Conservation (phyloP, 2,888 invertebrate species). For the Mimumesa dahlbomi region DNA sequence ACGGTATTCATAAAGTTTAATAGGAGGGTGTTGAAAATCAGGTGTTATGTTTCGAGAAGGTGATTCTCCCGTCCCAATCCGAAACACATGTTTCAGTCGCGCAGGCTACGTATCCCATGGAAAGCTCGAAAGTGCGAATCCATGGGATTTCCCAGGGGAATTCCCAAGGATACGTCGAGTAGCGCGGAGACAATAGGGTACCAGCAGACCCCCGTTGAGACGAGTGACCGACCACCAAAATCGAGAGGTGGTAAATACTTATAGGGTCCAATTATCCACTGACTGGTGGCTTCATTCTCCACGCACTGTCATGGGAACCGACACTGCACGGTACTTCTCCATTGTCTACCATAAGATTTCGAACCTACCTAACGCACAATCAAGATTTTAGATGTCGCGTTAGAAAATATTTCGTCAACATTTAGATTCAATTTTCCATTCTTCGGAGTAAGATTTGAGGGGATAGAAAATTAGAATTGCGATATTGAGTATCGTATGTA, state of each 20-base stretch:
- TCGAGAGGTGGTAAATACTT: conserved; percentile 68
- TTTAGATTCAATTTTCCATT: too few relatives aligned
- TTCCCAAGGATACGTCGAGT: conserved; percentile 38
- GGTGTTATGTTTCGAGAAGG: conserved; percentile 39
- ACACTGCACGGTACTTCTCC: neutral
- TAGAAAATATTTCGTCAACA: too few relatives aligned
- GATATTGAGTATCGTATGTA: neutral
- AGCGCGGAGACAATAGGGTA: conserved; percentile 57
- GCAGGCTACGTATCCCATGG: neutral
- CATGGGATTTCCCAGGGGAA: conserved; percentile 61
- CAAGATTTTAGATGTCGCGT: too few relatives aligned
- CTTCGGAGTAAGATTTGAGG: too few relatives aligned
- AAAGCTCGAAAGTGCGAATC: conserved; percentile 23
- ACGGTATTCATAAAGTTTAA: neutral
- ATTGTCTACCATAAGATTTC: neutral
- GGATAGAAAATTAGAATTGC: too few relatives aligned
- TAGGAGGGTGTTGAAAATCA: conserved; percentile 32
- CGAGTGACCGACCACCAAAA: conserved; percentile 55
- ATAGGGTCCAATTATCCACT: conserved; percentile 70
- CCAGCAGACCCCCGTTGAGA: conserved; percentile 59
- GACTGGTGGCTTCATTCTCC: conserved; percentile 70
- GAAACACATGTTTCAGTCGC: conserved; percentile 59
- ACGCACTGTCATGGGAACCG: conserved; percentile 31
- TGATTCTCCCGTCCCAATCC: conserved; percentile 47
- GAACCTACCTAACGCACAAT: neutral